phyloP scores from a whole-genome alignment of 2,797 vertebrate genomes.

The Hippopotamyrus pictus region DNA sequence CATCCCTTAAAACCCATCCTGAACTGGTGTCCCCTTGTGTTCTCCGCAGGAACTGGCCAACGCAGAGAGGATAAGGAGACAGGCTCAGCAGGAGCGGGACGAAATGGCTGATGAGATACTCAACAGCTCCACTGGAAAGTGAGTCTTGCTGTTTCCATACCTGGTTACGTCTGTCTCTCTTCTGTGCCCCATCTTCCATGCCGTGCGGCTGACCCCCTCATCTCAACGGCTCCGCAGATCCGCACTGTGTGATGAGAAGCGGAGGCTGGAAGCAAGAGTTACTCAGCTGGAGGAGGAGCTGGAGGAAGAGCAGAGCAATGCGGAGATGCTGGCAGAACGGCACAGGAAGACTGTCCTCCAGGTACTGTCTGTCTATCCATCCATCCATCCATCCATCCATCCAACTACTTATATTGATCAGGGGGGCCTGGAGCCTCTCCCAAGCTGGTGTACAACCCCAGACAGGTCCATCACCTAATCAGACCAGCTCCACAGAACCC shows the following conservation, averaged over 20 bases:
- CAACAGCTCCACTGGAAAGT: conserved; percentile 78
- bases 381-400: background rate
- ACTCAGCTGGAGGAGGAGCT: conserved; percentile 82
- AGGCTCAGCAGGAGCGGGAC: conserved; percentile 83
- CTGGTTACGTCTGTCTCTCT: background rate
- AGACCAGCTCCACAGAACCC: background rate
- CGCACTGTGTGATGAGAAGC: conserved; percentile 74
- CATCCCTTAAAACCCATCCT: background rate
- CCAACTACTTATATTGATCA: background rate
- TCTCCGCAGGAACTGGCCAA: conserved; percentile 70
- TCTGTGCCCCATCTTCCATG: background rate
- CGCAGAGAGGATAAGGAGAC: conserved; percentile 73
- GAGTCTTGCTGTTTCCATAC: conserved; percentile 38
- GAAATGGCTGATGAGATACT: conserved; percentile 80
- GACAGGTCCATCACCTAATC: background rate
- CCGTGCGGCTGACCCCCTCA: background rate
- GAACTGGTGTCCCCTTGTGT: background rate
- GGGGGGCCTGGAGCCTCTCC: background rate
- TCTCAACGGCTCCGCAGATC: conserved; percentile 49
- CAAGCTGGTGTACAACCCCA: background rate
- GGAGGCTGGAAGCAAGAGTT: conserved; percentile 74
- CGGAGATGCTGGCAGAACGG: conserved; percentile 73
- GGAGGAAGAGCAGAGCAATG: conserved; percentile 82
- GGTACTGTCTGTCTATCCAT: conserved; percentile 47
- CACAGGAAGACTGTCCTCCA: conserved; percentile 75